Base-by-base conservation (phyloP, 2,113 vertebrate species). In the Rhabdornis inornatus region DNA sequence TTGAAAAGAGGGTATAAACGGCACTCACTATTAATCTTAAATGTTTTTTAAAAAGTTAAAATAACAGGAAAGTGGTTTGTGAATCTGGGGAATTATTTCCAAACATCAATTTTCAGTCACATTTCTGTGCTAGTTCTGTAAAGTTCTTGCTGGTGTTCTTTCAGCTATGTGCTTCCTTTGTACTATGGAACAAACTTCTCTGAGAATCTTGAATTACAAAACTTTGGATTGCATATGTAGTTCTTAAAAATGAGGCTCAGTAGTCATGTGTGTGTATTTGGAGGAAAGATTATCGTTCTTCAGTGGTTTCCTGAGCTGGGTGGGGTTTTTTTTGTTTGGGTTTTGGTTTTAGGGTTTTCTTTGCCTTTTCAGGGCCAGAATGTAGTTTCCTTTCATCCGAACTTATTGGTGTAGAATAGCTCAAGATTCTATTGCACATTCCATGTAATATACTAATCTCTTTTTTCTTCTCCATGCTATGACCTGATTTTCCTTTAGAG, bases 331-430 rank as follows among this genome's bases (percentile, higher is more conserved):
- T 52, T 87, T 65, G 49, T 50, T 83, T 89, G 47, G 12, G n/a
- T 76, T 78, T 74, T 45, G 40, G 22, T 65, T 75, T 71, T 42
- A 61, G 77, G 30, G 3, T 9, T 28, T 85, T 65, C 96, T 70
- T 63, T 76, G 47, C 31, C 31, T 92, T 96, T 87, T 82, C 47
- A 44, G 52, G 60, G 79, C 70, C 92, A 80, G 64, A 90, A 83
- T 94, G 56, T 87, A 70, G 85, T 92, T 95, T 94, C 69, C 90
- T 97, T 94, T 90, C 65, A 85, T 78, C 79, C 68, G 85, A 78
- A 95, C 79, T 64, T 89, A 94, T 64, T 82, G 76, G 63, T 82
- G 63, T 63, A 63, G 39, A 82, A 83, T 64, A 92, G 56, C 66
- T 70, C 76, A 57, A 77, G 28, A 44, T 60, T 28, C 12, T 79